A percentile compares a stretch with the other conserved stretches of the same genome.
These are phyloP conservation scores for Loriculus beryllinus DNA, from an alignment of 2,797 vertebrate species.

Conservation along the genomic window DNA sequence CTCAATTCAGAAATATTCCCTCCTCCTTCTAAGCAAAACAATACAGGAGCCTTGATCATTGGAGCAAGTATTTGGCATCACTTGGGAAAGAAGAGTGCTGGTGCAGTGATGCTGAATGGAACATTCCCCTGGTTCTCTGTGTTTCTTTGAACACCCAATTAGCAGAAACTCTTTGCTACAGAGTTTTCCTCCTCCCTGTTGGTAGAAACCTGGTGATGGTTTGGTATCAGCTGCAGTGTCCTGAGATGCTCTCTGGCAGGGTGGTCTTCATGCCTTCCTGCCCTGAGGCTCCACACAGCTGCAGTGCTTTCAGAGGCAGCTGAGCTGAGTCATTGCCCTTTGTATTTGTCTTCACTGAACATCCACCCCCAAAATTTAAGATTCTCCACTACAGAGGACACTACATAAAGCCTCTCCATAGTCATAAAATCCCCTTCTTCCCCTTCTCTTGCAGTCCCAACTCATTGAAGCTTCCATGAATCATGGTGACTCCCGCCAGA, in stretches of 20 bases:
- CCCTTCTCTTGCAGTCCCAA: not conserved
- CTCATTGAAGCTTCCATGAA: not conserved
- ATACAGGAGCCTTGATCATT: not conserved
- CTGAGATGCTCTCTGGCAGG: not conserved
- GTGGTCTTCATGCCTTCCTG: not conserved
- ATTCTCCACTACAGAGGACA: not conserved
- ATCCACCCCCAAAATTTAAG: not conserved
- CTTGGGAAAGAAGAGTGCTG: rapidly evolving
- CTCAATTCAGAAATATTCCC: not conserved
- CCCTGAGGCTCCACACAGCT: not conserved
- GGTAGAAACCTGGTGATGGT: not conserved
- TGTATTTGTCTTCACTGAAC: not conserved
- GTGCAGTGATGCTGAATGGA: not conserved
- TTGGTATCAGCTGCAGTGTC: not conserved
- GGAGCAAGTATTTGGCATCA: not conserved
- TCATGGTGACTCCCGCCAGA: not conserved
- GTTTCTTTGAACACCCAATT: not conserved
- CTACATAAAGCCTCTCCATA: not conserved
- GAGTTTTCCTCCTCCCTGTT: not conserved
- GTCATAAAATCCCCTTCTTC: rapidly evolving
- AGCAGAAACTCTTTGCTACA: not conserved
- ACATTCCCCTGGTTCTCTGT: rapidly evolving
- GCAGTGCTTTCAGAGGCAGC: not conserved
- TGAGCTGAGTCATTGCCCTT: not conserved
- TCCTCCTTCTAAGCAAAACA: not conserved